Base-by-base conservation (phyloP, 2,888 invertebrate genomes). In the Trypoxylon attenuatum region DNA sequence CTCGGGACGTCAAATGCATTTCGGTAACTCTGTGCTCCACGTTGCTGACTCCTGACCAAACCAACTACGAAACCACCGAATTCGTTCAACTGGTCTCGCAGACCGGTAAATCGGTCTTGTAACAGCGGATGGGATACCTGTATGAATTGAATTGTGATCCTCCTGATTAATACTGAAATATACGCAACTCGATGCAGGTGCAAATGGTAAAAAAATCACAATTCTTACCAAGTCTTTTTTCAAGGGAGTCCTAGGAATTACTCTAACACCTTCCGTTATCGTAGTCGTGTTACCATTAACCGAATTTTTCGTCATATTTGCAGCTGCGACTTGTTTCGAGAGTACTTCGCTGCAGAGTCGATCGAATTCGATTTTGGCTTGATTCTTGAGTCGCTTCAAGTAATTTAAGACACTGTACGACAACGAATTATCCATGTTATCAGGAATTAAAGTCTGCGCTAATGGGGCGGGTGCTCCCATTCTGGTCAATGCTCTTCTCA, bases 1-100 rank as follows among this genome's bases (percentile, higher is more conserved):
- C 99, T 90, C 18, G 96, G 95, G 83, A 99, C 96, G 89, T 98
- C 98, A 82, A 96, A 98, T 0, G 99, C 96, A 88, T 99, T 99
- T 75, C 97, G 91, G 85, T 95, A 97, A 33, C 92, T 92, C 77
- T 88, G 82, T 78, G 91, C 88, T 77, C 91, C 87, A 21, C 89
- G 87, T 78, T 85, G 88, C 63, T 90, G 89, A 73, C 88, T 85
- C 33, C 89, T 89, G 15, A 90, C 92, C 49, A 94, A 89, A 1
- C 94, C 93, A 2, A 95, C 93, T 1, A 94, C 93, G 79, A 95
- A 94, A 2, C 94, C 94, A 8, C 94, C 93, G 80, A 95, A 96
- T 74, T 96, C 96, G 74, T 94, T 93, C 49, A 97, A 88, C 86
- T 97, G 96, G 76, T 96, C 94, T 71, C 94, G 91, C 27, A 96